These are phyloP conservation scores for Drosophila teissieri DNA, from an alignment of 1,140 invertebrate genomes.

Conservation along the genomic window DNA sequence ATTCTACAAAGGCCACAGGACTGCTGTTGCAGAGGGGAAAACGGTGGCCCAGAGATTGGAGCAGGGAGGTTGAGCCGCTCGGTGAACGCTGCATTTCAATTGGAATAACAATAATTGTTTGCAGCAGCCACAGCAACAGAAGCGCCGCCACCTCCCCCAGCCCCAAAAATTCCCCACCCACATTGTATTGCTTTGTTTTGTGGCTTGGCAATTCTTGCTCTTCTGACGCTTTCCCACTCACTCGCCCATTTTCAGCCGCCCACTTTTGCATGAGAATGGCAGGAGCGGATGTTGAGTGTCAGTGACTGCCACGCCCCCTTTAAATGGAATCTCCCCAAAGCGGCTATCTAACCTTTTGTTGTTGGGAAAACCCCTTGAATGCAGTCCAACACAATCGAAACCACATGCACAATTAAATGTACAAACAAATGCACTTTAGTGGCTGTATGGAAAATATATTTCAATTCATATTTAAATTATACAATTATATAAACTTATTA, in stretches of 20 bases:
- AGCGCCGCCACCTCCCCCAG: background rate
- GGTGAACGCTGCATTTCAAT: slow-evolving; percentile 67
- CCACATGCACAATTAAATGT: slow-evolving; percentile 32
- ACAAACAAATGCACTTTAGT: slow-evolving; percentile 3
- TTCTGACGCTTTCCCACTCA: slow-evolving; percentile 26
- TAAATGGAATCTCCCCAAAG: background rate
- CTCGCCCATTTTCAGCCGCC: slow-evolving; percentile 1
- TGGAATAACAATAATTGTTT: slow-evolving; percentile 81
- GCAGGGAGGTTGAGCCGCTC: slow-evolving; percentile 15
- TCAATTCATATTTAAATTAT: background rate
- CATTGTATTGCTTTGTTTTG: slow-evolving; percentile 47
- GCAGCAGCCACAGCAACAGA: slow-evolving; percentile 48
- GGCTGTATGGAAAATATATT: background rate
- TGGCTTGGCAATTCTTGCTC: slow-evolving; percentile 57
- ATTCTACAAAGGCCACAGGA: slow-evolving; percentile 53
- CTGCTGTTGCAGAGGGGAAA: slow-evolving; percentile 22
- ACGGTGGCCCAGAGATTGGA: background rate
- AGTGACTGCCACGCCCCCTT: slow-evolving; percentile 36
- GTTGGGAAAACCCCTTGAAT: slow-evolving; percentile 20
- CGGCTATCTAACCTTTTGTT: slow-evolving; percentile 34
- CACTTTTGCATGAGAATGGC: slow-evolving; percentile 25
- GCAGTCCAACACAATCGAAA: background rate
- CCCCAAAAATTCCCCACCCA: background rate
- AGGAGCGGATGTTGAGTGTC: slow-evolving; percentile 57
- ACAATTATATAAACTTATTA: background rate